Conservation (phyloP, 2,113 vertebrate species). For the Cavia porcellus region DNA sequence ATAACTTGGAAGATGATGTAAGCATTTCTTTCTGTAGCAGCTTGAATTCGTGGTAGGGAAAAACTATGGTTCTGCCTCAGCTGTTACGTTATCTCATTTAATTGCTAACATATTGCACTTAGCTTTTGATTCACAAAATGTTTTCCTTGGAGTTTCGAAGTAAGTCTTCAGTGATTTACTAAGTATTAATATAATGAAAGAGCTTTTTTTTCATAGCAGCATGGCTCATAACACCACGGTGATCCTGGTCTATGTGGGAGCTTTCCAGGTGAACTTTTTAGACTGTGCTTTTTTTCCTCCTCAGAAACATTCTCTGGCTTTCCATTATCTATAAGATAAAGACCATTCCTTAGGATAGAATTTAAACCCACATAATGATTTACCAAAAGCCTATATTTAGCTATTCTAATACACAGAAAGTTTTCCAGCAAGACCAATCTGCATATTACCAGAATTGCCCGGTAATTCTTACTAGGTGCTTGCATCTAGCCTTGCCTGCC, state of each 20-base stretch:
- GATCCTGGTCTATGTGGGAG: background rate
- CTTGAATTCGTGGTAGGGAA: conserved; percentile 60
- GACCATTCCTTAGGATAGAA: background rate
- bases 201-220: conserved; percentile 18
- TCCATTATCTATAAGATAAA: conserved; percentile 37
- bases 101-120: conserved; percentile 81
- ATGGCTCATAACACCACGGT: background rate
- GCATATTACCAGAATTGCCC: background rate
- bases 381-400: conserved; percentile 5
- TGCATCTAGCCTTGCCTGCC: background rate
- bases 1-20: conserved; percentile 72
- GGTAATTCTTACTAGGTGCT: background rate
- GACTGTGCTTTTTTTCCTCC: background rate
- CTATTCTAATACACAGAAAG: background rate
- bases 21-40: conserved; percentile 72
- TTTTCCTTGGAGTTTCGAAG: conserved; percentile 82
- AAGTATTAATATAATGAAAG: conserved; percentile 75
- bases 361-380: background rate
- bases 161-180: conserved; percentile 74
- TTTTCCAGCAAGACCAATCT: background rate
- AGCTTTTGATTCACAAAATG: conserved; percentile 82
- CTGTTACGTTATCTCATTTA: conserved; percentile 81
- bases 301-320: conserved; percentile 15
- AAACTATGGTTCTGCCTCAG: conserved; percentile 68
- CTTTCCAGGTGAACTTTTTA: conserved; percentile 48